These are phyloP conservation scores for Microtus oregoni DNA, from an alignment of 2,113 vertebrate genomes.

Conservation along the genomic window DNA sequence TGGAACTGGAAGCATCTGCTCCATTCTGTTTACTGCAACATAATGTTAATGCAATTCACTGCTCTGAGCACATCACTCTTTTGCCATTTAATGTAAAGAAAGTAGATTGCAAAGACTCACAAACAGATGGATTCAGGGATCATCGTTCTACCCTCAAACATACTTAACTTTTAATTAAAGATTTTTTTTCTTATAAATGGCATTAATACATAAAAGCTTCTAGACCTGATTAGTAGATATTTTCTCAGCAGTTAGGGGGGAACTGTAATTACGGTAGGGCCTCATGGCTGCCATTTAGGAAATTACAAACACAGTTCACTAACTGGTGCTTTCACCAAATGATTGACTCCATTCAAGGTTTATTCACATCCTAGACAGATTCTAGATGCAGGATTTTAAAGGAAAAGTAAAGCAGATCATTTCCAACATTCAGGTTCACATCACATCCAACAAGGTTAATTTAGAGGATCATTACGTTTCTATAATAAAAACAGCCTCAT, in stretches of 20 bases:
- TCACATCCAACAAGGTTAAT: background rate
- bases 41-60: background rate
- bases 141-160: background rate
- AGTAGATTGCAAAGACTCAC: background rate
- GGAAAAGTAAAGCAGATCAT: background rate
- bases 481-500: background rate
- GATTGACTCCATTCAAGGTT: background rate
- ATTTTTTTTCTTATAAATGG: constrained; percentile 45
- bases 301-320: constrained; percentile 54
- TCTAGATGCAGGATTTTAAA: background rate
- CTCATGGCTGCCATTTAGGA: constrained; percentile 55
- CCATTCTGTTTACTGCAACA: background rate
- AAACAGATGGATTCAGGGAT: background rate
- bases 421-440: background rate
- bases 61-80: background rate
- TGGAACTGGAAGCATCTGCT: background rate
- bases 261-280: background rate
- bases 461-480: background rate
- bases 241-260: constrained; percentile 21
- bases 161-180: constrained; percentile 66
- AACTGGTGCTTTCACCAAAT: constrained; percentile 15
- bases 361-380: background rate
- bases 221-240: constrained; percentile 32
- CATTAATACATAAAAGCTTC: constrained; percentile 45
- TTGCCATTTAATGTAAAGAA: constrained; percentile 53